Conservation (phyloP, 2,113 vertebrate species). For the Nycticorax nycticorax region DNA sequence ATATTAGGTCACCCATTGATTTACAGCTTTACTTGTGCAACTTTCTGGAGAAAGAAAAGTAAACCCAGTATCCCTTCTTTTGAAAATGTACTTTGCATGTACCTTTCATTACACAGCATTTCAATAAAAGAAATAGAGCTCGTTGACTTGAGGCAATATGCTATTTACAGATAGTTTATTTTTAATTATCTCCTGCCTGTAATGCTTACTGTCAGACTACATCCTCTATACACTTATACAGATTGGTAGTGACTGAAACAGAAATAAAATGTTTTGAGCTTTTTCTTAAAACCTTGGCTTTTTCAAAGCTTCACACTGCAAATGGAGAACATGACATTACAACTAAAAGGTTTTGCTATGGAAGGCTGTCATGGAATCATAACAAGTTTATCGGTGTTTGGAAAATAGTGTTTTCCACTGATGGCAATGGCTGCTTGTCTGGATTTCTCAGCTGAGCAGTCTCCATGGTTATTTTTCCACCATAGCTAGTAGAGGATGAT, state of each 20-base stretch:
- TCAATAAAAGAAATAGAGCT: constrained; percentile 25
- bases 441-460: constrained; percentile 1
- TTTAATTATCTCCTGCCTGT: constrained; percentile 35
- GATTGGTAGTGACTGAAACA: background rate
- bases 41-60: background rate
- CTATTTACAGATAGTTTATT: constrained; percentile 26
- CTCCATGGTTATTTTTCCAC: background rate
- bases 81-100: constrained; percentile 12
- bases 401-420: background rate
- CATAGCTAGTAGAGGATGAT: background rate
- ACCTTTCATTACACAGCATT: constrained; percentile 10
- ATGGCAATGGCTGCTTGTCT: background rate
- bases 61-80: background rate
- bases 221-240: background rate
- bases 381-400: background rate
- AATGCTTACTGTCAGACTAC: background rate
- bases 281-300: background rate
- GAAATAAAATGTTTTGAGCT: background rate
- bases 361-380: constrained; percentile 14
- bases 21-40: background rate
- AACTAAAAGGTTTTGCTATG: background rate
- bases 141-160: background rate
- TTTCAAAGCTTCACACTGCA: background rate
- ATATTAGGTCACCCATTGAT: background rate
- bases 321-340: background rate